Percentiles rank a stretch among this genome's conserved stretches.
Conservation (phyloP, 1,140 invertebrate species). For the Macrosteles quadrilineatus region DNA sequence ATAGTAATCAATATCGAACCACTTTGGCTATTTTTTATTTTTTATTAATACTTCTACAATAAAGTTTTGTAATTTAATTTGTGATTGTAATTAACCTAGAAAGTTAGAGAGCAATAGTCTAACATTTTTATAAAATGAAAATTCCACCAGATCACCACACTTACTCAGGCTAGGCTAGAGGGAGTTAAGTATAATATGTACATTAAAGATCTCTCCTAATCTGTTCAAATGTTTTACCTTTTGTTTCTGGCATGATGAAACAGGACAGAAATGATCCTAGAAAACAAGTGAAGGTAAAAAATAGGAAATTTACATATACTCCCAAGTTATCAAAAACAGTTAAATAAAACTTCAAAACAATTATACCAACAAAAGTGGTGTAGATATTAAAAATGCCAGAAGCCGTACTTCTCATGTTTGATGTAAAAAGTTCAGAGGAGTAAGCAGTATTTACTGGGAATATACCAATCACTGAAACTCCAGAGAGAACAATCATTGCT, state of each 20-base stretch:
- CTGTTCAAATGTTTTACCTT: constrained; percentile 67
- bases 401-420: constrained; percentile 67
- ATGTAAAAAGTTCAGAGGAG: constrained; percentile 73
- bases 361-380: constrained; percentile 70
- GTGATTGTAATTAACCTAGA: no score
- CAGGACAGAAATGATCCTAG: constrained; percentile 64
- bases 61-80: no score
- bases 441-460: constrained; percentile 70
- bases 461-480: constrained; percentile 68
- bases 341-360: constrained; percentile 73
- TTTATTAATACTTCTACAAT: no score
- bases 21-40: no score
- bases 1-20: no score
- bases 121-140: no score
- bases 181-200: no score
- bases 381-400: constrained; percentile 68
- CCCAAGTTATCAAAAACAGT: constrained; percentile 53
- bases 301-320: constrained; percentile 63
- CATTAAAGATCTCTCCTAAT: constrained; percentile 28
- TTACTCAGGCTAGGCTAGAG: no score
- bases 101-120: no score
- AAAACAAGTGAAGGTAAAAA: constrained; percentile 68
- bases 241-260: constrained; percentile 74
- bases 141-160: no score
- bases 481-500: constrained; percentile 66